phyloP scores from a whole-genome alignment of 2,113 vertebrate genomes.

The Psilopogon haemacephalus region DNA sequence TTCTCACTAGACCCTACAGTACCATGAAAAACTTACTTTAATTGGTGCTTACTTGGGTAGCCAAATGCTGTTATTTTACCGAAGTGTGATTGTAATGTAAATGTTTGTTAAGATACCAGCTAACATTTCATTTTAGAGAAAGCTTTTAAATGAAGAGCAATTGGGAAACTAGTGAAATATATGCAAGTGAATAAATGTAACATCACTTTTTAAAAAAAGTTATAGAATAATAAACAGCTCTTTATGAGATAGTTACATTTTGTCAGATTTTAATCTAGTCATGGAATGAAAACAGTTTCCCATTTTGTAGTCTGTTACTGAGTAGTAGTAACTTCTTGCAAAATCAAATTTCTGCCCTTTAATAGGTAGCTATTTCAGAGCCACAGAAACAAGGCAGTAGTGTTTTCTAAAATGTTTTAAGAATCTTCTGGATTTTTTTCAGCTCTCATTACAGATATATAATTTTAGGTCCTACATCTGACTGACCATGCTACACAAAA shows the following conservation, averaged over 20 bases:
- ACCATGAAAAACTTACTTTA: neutral
- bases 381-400: conserved; percentile 30
- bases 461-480: conserved; percentile 3
- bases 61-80: neutral
- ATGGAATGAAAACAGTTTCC: conserved; percentile 3
- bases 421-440: conserved; percentile 4
- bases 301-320: neutral
- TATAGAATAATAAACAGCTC: conserved; percentile 28
- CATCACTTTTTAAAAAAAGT: neutral
- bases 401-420: conserved; percentile 38
- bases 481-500: neutral
- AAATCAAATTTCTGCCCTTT: conserved; percentile 40
- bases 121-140: neutral
- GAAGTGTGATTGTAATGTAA: neutral
- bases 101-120: neutral
- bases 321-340: conserved; percentile 19
- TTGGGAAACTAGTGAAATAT: neutral
- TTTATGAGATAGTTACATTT: conserved; percentile 13
- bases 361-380: conserved; percentile 27
- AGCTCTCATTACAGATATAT: neutral
- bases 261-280: conserved; percentile 28
- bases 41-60: neutral
- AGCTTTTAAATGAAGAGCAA: neutral
- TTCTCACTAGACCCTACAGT: neutral
- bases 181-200: neutral